Conservation (phyloP, 2,113 vertebrate species). For the Barnardius zonarius region DNA sequence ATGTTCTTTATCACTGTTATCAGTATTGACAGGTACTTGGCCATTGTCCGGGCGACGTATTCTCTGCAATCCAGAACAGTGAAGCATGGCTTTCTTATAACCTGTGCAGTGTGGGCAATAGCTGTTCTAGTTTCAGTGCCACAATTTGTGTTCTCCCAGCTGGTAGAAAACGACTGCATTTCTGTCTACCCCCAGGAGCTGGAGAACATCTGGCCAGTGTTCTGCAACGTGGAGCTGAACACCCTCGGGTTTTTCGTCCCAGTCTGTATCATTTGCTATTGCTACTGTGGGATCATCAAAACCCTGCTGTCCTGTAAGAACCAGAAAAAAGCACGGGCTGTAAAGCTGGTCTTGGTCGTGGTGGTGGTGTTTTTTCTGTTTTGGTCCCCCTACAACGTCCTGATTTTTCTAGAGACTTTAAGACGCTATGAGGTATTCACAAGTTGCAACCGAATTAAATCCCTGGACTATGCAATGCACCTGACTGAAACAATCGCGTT, state of each 20-base stretch:
- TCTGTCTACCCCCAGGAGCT: slow-evolving; percentile 55
- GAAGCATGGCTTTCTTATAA: slow-evolving; percentile 71
- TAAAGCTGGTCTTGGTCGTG: slow-evolving; percentile 83
- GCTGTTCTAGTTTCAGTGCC: slow-evolving; percentile 82
- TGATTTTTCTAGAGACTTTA: slow-evolving; percentile 83
- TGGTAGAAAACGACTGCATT: slow-evolving; percentile 15
- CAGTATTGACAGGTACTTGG: slow-evolving; percentile 87
- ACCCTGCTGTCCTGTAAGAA: slow-evolving; percentile 83
- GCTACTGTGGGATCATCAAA: slow-evolving; percentile 82
- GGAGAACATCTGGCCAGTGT: slow-evolving; percentile 75
- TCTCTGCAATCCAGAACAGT: slow-evolving; percentile 75
- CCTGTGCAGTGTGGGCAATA: slow-evolving; percentile 73
- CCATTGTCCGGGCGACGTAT: slow-evolving; percentile 84
- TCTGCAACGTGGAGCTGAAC: slow-evolving; percentile 78
- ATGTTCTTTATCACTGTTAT: slow-evolving; percentile 90
- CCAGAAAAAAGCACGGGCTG: slow-evolving; percentile 78
- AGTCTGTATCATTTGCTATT: slow-evolving; percentile 81
- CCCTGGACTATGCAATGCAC: slow-evolving; percentile 48
- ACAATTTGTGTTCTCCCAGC: slow-evolving; percentile 75
- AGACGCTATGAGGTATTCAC: slow-evolving; percentile 51
- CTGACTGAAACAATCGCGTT: slow-evolving; percentile 81
- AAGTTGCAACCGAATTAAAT: slow-evolving; percentile 36
- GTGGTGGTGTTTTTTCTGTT: slow-evolving; percentile 83
- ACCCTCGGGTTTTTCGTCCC: slow-evolving; percentile 80
- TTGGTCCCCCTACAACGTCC: slow-evolving; percentile 89